Evolutionary conservation across 2,888 invertebrate genomes (phyloP).

Genomic region (Trichopria drosophilae): DNA sequence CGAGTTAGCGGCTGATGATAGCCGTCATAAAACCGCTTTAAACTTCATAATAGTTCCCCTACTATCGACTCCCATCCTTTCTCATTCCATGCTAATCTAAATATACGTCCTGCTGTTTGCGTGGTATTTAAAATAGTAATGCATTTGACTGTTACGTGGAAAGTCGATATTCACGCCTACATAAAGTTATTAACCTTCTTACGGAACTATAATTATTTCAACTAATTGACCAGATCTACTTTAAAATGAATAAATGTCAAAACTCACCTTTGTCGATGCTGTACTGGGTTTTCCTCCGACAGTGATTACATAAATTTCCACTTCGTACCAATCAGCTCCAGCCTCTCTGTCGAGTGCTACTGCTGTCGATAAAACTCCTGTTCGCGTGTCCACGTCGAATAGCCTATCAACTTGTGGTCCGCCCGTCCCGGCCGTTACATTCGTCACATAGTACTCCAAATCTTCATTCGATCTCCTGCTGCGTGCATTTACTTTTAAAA

Average conservation of each 20-base stretch:
- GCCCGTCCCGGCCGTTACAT: conserved; percentile 70
- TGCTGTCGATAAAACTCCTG: conserved; percentile 86
- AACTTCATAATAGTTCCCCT: conserved; percentile 22
- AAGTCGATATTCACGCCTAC: too few species aligned
- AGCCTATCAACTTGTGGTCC: conserved; percentile 82
- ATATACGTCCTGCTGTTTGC: too few species aligned
- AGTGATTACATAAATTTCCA: conserved; percentile 83
- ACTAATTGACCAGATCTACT: too few species aligned
- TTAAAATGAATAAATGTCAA: too few species aligned
- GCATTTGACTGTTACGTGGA: too few species aligned
- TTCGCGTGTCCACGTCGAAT: conserved; percentile 87
- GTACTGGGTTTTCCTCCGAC: conserved; percentile 71
- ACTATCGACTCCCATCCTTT: conserved; percentile 11
- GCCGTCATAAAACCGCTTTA: conserved; percentile 34
- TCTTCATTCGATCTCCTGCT: conserved; percentile 64
- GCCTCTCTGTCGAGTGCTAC: conserved; percentile 81
- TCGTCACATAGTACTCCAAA: conserved; percentile 89
- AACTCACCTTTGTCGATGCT: conserved; percentile 83
- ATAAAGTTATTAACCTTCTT: too few species aligned
- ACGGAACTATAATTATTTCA: too few species aligned
- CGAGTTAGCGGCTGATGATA: conserved; percentile 35
- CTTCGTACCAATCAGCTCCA: conserved; percentile 79
- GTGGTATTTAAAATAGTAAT: too few species aligned
- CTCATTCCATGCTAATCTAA: too few species aligned
- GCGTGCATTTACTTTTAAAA: conserved; percentile 78